Evolutionary conservation across 2,888 invertebrate genomes (phyloP).

Genomic region (Heliconius charithonia): DNA sequence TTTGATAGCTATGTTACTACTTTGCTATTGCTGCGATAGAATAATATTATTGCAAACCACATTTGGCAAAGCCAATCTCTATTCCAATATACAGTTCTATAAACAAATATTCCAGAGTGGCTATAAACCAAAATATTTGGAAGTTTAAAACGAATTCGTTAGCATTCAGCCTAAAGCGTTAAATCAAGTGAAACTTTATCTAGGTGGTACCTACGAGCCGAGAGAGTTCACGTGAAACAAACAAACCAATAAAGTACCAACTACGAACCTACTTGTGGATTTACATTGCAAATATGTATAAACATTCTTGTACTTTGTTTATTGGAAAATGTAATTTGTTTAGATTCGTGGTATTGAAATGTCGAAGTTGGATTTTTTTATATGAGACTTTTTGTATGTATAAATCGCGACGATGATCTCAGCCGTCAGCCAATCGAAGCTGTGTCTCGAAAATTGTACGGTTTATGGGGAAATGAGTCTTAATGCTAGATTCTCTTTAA

Average conservation of each 20-base stretch:
- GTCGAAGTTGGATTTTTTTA: not conserved
- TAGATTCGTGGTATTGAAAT: not conserved
- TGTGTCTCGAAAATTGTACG: too few relatives aligned
- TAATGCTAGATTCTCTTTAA: too few relatives aligned
- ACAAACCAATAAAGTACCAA: conserved; percentile 19
- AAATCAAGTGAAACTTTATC: conserved; percentile 28
- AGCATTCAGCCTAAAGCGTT: conserved; percentile 16
- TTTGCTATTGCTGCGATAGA: not conserved
- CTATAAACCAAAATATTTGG: conserved; percentile 22
- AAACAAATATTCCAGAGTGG: conserved; percentile 20
- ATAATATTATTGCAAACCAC: not conserved
- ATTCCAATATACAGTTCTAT: conserved; percentile 6
- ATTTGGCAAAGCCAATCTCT: not conserved
- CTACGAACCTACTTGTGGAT: not conserved
- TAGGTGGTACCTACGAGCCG: not conserved
- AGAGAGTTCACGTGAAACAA: conserved; percentile 18
- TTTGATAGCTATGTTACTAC: too few relatives aligned
- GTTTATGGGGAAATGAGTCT: too few relatives aligned
- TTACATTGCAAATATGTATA: conserved; percentile 8
- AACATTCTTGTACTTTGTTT: not conserved
- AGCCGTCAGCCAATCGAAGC: not conserved
- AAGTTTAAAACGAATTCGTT: conserved; percentile 24
- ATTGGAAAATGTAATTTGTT: conserved; percentile 5
- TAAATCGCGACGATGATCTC: not conserved
- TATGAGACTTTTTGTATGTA: not conserved